These are phyloP conservation scores for Hylomyscus alleni DNA, from an alignment of 2,797 vertebrate genomes.

Conservation along the genomic window DNA sequence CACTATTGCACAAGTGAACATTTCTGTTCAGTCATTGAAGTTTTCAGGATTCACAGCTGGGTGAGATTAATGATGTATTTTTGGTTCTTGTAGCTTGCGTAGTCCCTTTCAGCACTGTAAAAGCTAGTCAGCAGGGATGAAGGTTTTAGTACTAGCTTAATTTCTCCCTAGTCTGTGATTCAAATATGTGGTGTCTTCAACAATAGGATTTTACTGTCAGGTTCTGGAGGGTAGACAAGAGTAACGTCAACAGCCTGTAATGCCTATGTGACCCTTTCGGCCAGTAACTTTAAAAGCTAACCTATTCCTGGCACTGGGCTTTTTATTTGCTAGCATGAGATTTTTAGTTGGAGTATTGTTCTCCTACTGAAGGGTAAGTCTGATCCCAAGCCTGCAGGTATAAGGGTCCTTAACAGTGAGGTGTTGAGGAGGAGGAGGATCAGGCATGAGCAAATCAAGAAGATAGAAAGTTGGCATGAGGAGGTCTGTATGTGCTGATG, in stretches of 20 bases:
- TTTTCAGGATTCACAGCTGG: background rate
- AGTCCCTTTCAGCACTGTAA: background rate
- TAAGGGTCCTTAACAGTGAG: background rate
- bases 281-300: background rate
- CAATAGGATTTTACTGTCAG: background rate
- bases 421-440: background rate
- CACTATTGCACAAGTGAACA: background rate
- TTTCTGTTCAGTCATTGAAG: background rate
- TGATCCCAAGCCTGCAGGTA: background rate
- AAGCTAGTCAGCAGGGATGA: background rate
- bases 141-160: background rate
- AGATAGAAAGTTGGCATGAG: background rate
- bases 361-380: background rate
- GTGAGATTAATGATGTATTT: background rate
- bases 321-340: background rate
- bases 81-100: no score
- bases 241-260: background rate
- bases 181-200: background rate
- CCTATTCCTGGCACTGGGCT: background rate
- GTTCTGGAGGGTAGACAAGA: background rate
- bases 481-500: background rate
- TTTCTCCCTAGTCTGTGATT: background rate
- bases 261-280: background rate
- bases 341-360: background rate
- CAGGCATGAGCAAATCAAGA: background rate